Evolutionary conservation across 1,140 invertebrate genomes (phyloP), one percentile per base, ranked within the genome.

Genomic region (Cheumatopsyche charites): DNA sequence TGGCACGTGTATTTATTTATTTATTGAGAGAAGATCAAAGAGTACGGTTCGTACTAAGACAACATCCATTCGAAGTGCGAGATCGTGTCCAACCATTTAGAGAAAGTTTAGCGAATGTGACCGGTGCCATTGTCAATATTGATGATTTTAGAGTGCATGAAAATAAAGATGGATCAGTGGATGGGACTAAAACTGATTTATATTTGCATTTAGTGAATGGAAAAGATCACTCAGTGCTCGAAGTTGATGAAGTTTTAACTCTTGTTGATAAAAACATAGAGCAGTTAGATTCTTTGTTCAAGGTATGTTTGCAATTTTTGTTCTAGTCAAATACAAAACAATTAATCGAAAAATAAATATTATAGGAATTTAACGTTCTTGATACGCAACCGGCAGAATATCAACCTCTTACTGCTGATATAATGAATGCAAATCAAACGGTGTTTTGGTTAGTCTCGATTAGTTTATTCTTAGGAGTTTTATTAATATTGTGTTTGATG

Each of bases 141-240:
- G 96, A 98, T 79, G 93, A 95, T 77, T 94, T 95, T 75, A 91
- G 94, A 79, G 92, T 95, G 36, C 96, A 98, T 79, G 93, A 95
- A 78, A 96, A 96, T 79, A 88, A 91, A 75, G 92, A 95, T 78
- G 96, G 96, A 6, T 92, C 93, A 0, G 93, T 98, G 0, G 96
- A 98, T 82, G 91, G 94, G 77, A 97, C 95, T 1, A 92, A 95
- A 79, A 97, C 95, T 0, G 96, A 98, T 82, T 84, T 98, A 67
- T 97, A 96, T 79, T 84, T 98, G 75, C 96, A 98, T 82, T 88
- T 97, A 62, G 95, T 98, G 3, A 90, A 97, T 82, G 88, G 90
- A 43, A 86, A 89, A 23, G 94, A 98, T 78, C 94, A 98, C 84
- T 94, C 94, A 3, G 95, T 98, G 23, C 85, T 97, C 70, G 94